Percentiles rank a stretch among this genome's conserved stretches.
These are phyloP conservation scores for Cottoperca gobio DNA, from an alignment of 2,797 vertebrate genomes.

Conservation along the genomic window DNA sequence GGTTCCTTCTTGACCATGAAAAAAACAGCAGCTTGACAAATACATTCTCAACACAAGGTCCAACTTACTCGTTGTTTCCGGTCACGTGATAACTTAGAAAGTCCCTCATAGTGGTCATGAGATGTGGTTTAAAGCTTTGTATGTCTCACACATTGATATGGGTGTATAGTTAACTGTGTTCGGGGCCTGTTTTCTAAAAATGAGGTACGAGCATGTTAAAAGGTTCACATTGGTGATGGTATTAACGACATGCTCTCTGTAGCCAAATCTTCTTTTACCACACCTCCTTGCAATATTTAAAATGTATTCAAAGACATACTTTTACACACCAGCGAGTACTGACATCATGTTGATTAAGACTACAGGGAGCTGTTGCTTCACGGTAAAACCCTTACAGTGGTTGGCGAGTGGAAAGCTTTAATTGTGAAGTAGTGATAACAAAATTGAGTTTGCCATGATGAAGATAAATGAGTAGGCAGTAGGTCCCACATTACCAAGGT, in stretches of 20 bases:
- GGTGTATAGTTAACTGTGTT: too few relatives aligned
- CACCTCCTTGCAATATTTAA: background rate
- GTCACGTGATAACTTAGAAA: background rate
- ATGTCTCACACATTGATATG: too few relatives aligned
- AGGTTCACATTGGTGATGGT: too few relatives aligned
- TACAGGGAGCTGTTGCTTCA: background rate
- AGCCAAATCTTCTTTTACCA: background rate
- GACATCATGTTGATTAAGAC: background rate
- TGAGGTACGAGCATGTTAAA: too few relatives aligned
- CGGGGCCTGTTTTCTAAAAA: too few relatives aligned
- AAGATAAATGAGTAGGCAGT: background rate
- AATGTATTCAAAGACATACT: background rate
- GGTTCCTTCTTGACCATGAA: background rate
- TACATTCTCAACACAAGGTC: background rate
- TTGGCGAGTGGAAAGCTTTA: background rate
- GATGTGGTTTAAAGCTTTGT: background rate
- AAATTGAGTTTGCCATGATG: conserved; percentile 4
- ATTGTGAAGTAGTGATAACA: background rate
- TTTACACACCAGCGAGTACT: background rate
- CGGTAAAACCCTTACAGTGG: background rate
- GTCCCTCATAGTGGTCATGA: background rate
- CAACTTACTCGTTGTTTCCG: background rate
- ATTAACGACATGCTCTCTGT: too few relatives aligned
- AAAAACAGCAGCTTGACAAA: background rate
- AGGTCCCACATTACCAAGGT: conserved; percentile 4